A percentile compares a stretch with the other conserved stretches of the same genome.
phyloP scores from a whole-genome alignment of 2,113 vertebrate genomes.

The Athene noctua region DNA sequence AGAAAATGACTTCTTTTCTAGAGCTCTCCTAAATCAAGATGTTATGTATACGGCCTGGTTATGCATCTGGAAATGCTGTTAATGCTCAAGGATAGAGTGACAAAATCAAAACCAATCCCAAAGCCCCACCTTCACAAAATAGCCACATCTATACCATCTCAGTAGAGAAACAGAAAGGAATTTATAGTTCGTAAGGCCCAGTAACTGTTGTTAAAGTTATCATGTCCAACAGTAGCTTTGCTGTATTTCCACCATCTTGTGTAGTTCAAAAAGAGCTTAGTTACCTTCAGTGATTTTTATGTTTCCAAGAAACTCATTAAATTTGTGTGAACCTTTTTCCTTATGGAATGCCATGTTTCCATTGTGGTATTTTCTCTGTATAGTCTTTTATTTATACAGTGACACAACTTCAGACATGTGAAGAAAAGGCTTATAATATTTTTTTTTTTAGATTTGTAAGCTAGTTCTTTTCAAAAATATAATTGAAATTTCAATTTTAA shows the following conservation, averaged over 20 bases:
- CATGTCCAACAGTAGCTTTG: background rate
- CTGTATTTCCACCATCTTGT: background rate
- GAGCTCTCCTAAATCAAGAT: background rate
- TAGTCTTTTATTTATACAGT: background rate
- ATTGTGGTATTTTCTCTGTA: background rate
- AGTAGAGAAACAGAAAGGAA: background rate
- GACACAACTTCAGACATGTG: background rate
- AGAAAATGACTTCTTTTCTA: background rate
- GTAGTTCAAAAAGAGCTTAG: background rate
- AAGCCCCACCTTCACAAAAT: background rate
- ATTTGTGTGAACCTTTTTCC: background rate
- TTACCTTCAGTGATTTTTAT: background rate
- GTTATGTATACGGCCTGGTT: background rate
- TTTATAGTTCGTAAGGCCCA: background rate
- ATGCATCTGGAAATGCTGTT: background rate
- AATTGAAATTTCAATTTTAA: background rate
- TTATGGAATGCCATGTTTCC: background rate
- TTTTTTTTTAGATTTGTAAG: background rate
- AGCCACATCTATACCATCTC: background rate
- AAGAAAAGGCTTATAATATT: background rate
- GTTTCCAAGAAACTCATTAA: background rate
- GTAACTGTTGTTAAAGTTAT: background rate
- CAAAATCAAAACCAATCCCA: background rate
- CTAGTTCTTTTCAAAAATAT: background rate
- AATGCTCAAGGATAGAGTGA: background rate